Percentiles rank a stretch among this genome's conserved stretches.
Evolutionary conservation across 2,888 invertebrate genomes (phyloP).

Genomic region (Ferrisia virgata): DNA sequence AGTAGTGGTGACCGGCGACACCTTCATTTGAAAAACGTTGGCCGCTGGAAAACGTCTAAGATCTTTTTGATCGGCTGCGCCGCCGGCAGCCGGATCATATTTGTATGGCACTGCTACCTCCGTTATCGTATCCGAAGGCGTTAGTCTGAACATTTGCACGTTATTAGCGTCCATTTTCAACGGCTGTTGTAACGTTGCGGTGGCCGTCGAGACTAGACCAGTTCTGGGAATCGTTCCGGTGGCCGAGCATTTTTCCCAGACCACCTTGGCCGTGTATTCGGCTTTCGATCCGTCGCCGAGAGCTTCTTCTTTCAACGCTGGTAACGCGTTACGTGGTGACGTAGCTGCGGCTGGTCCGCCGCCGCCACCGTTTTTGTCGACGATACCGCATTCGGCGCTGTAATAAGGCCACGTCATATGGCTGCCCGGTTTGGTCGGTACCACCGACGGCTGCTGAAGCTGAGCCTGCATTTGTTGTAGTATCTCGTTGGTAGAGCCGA

Average conservation of each 20-base stretch:
- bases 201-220: too few relatives aligned
- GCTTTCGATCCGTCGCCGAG: not conserved
- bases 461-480: slow-evolving; percentile 67
- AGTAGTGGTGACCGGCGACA: slow-evolving; percentile 45
- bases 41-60: slow-evolving; percentile 12
- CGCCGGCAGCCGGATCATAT: not conserved
- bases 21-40: slow-evolving; percentile 39
- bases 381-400: slow-evolving; percentile 52
- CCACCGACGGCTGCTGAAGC: slow-evolving; percentile 51
- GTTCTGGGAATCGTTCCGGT: not conserved
- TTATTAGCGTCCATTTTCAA: slow-evolving; percentile 37
- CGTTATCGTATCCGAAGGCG: slow-evolving; percentile 33
- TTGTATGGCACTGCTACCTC: slow-evolving; percentile 17
- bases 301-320: not conserved
- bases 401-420: slow-evolving; percentile 67
- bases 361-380: not conserved
- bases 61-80: slow-evolving; percentile 11
- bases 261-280: slow-evolving; percentile 38
- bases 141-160: slow-evolving; percentile 41
- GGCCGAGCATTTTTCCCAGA: slow-evolving; percentile 31
- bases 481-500: slow-evolving; percentile 76
- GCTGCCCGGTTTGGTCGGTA: slow-evolving; percentile 49
- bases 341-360: slow-evolving; percentile 37
- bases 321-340: slow-evolving; percentile 24
- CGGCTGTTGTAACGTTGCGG: slow-evolving; percentile 28